Evolutionary conservation across 2,797 vertebrate genomes (phyloP).

Genomic region (Luscinia luscinia): DNA sequence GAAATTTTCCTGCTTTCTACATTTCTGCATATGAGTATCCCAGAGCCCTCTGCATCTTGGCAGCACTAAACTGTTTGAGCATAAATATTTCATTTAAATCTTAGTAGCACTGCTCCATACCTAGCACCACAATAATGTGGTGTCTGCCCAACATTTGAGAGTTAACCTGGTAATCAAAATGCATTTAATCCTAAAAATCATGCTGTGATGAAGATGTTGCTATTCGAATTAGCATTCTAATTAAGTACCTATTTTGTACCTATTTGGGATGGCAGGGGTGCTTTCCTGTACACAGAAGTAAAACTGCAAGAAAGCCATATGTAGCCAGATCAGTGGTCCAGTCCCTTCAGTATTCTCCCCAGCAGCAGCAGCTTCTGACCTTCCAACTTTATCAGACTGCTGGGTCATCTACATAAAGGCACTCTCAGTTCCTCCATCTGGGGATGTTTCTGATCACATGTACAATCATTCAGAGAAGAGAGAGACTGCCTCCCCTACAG

Average conservation of each 20-base stretch:
- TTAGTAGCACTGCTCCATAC: not conserved
- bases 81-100: not conserved
- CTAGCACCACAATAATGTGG: not conserved
- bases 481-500: not conserved
- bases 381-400: not conserved
- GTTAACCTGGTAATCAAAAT: not conserved
- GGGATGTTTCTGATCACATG: not conserved
- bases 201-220: not conserved
- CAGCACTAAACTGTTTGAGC: not conserved
- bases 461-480: not conserved
- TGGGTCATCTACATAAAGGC: not conserved
- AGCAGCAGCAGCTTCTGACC: not conserved
- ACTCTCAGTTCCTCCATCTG: not conserved
- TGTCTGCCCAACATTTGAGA: not conserved
- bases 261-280: not conserved
- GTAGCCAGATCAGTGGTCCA: not conserved
- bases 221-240: not conserved
- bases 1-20: not conserved
- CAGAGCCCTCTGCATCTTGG: not conserved
- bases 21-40: not conserved
- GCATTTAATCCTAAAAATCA: not conserved
- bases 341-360: not conserved
- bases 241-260: not conserved
- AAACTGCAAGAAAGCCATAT: not conserved
- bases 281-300: not conserved